phyloP scores from a whole-genome alignment of 2,888 invertebrate genomes.

The Lymantria monacha region DNA sequence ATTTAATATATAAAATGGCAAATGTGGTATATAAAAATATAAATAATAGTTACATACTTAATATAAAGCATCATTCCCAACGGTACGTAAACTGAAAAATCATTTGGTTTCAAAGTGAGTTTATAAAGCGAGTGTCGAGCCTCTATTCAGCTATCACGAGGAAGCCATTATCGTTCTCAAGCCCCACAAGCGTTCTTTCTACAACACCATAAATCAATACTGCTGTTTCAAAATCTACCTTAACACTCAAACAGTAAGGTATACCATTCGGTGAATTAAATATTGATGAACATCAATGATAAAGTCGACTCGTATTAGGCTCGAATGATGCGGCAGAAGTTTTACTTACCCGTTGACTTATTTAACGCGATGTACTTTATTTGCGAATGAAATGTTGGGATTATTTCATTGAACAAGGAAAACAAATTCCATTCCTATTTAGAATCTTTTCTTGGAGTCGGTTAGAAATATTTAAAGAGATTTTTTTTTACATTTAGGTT shows the following conservation, averaged over 20 bases:
- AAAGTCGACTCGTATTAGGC: conserved; percentile 33
- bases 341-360: conserved; percentile 44
- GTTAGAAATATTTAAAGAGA: too few relatives aligned
- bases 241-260: conserved; percentile 29
- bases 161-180: conserved; percentile 55
- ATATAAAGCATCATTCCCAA: too few relatives aligned
- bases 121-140: conserved; percentile 42
- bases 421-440: neutral
- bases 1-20: too few relatives aligned
- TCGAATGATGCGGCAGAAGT: conserved; percentile 49
- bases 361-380: conserved; percentile 29
- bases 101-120: conserved; percentile 40
- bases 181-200: conserved; percentile 30
- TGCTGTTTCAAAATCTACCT: conserved; percentile 25
- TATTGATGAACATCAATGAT: conserved; percentile 32
- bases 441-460: too few relatives aligned
- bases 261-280: conserved; percentile 23
- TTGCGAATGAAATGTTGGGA: conserved; percentile 20
- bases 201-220: conserved; percentile 15
- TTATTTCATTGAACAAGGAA: conserved; percentile 11
- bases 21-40: too few relatives aligned
- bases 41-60: too few relatives aligned
- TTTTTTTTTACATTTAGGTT: too few relatives aligned
- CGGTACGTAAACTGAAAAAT: conserved; percentile 29
- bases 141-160: conserved; percentile 55